A percentile compares a stretch with the other conserved stretches of the same genome.
Evolutionary conservation across 2,113 vertebrate genomes (phyloP).

Genomic region (Ictalurus furcatus): DNA sequence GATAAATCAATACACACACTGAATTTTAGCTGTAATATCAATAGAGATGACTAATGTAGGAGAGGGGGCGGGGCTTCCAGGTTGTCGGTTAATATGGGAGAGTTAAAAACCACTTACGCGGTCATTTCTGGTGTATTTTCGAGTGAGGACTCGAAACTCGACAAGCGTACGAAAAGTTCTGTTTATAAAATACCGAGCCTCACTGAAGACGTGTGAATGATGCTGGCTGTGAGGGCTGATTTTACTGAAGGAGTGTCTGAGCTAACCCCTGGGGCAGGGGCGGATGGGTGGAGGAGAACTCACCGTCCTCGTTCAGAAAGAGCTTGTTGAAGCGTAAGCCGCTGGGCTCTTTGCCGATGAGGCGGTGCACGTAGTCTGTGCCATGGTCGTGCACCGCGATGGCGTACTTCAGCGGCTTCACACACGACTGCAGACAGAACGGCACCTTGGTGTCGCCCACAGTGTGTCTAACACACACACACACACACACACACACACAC

Average conservation of each 20-base stretch:
- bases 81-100: not conserved
- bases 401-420: conserved; percentile 96
- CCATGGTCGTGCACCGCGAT: conserved; percentile 91
- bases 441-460: conserved; percentile 96
- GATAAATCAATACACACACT: no score
- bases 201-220: no score
- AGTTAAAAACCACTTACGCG: not conserved
- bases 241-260: not conserved
- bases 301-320: conserved; percentile 95
- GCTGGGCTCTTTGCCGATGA: conserved; percentile 97
- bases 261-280: not conserved
- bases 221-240: no score
- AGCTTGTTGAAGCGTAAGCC: conserved; percentile 96
- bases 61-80: not conserved
- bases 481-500: not conserved
- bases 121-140: not conserved
- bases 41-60: not conserved
- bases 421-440: conserved; percentile 96
- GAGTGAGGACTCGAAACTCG: not conserved
- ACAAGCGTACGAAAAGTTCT: not conserved
- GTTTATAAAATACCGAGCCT: not conserved
- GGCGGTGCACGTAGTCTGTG: conserved; percentile 93
- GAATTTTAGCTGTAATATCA: no score
- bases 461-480: conserved; percentile 79
- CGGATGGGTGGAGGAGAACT: conserved; percentile 54